These are phyloP conservation scores for Gila orcuttii DNA, from an alignment of 2,113 vertebrate genomes.

Conservation along the genomic window DNA sequence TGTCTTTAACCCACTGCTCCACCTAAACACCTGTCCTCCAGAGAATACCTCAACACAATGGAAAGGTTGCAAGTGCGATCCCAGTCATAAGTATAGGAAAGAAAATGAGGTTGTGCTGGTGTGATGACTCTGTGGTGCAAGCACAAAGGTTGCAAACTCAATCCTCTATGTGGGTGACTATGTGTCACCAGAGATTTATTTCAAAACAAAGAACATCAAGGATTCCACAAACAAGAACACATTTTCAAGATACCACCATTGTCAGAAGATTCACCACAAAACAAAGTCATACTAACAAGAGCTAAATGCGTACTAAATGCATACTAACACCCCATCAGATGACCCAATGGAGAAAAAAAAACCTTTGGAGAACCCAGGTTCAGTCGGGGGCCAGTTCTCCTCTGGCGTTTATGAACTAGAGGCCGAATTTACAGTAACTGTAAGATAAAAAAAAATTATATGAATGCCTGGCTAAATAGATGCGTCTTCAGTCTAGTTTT, in stretches of 20 bases:
- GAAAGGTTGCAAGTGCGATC: constrained; percentile 6
- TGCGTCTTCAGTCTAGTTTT: too few relatives aligned
- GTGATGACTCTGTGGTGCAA: too few relatives aligned
- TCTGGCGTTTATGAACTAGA: too few relatives aligned
- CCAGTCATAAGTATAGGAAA: too few relatives aligned
- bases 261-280: background rate
- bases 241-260: background rate
- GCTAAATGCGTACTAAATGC: background rate
- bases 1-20: background rate
- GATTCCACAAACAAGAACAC: background rate
- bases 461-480: too few relatives aligned
- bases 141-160: constrained; percentile 4
- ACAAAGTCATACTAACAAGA: background rate
- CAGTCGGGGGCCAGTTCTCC: too few relatives aligned
- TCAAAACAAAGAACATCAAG: background rate
- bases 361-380: too few relatives aligned
- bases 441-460: too few relatives aligned
- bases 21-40: background rate
- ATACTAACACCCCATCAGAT: too few relatives aligned
- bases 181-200: background rate
- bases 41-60: constrained; percentile 2
- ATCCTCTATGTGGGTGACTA: background rate
- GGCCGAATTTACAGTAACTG: too few relatives aligned
- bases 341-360: too few relatives aligned
- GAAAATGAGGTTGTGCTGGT: too few relatives aligned